Evolutionary conservation across 2,113 vertebrate species (phyloP).

Genomic region (Vicugna pacos): DNA sequence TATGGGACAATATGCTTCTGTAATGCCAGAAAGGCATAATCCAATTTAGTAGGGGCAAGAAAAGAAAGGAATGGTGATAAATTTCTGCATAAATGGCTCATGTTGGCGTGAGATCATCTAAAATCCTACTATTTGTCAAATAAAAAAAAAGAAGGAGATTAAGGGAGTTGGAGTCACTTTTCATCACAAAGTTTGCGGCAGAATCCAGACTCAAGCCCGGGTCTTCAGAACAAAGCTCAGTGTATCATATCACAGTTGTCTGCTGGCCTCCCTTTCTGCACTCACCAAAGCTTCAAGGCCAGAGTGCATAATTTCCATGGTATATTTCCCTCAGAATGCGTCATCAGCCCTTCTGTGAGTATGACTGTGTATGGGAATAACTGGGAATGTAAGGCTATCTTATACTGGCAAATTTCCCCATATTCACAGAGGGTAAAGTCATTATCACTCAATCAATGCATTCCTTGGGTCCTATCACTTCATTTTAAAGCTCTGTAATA

Average conservation of each 20-base stretch:
- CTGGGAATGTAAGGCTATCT: background rate
- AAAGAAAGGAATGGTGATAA: slow-evolving; percentile 38
- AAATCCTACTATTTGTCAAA: background rate
- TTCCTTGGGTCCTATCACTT: background rate
- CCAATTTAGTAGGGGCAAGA: background rate
- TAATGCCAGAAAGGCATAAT: slow-evolving; percentile 55
- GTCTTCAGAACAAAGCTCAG: background rate
- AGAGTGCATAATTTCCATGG: background rate
- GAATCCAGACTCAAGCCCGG: background rate
- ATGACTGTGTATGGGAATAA: background rate
- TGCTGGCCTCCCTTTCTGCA: background rate
- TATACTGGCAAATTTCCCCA: background rate
- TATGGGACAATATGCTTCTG: background rate
- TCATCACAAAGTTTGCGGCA: background rate
- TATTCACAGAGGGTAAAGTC: background rate
- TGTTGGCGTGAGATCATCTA: slow-evolving; percentile 23
- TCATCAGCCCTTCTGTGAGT: background rate
- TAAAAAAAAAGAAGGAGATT: background rate
- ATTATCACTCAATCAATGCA: background rate
- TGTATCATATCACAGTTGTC: background rate
- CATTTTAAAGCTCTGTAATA: slow-evolving; percentile 31
- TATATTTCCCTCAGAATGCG: slow-evolving; percentile 1
- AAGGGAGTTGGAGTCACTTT: background rate
- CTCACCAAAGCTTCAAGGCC: background rate
- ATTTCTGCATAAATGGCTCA: slow-evolving; percentile 51